A percentile compares a stretch with the other conserved stretches of the same genome.
Conservation (phyloP, 2,888 invertebrate genomes). For the Platycnemis pennipes region DNA sequence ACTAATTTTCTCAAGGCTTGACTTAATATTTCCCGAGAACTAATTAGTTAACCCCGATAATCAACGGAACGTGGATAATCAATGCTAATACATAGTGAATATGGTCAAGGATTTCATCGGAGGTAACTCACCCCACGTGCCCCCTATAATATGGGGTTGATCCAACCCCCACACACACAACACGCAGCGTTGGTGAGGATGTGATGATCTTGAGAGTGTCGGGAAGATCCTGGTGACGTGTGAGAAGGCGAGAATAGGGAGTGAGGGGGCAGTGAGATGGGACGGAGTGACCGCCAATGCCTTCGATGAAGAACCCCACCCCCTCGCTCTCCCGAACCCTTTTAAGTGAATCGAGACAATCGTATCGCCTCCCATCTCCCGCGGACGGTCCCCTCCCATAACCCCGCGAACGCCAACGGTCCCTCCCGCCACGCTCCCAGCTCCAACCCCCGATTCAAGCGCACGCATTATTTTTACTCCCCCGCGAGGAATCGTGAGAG, state of each 20-base stretch:
- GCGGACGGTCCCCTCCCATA: not conserved
- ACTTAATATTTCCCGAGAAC: no score
- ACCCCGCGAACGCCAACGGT: not conserved
- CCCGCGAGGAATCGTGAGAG: slow-evolving; percentile 18
- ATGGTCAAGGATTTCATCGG: no score
- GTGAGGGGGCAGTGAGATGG: not conserved
- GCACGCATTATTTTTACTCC: slow-evolving; percentile 7
- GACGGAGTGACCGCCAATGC: not conserved
- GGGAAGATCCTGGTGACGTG: not conserved
- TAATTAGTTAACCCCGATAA: no score
- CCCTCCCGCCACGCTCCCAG: not conserved
- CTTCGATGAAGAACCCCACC: not conserved
- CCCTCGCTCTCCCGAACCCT: not conserved
- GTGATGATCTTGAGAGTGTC: not conserved
- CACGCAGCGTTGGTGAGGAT: no score
- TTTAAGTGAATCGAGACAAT: slow-evolving; percentile 50
- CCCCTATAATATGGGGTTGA: no score
- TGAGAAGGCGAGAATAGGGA: not conserved
- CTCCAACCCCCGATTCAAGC: not conserved
- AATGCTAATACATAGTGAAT: no score
- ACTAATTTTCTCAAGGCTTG: no score
- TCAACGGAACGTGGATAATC: no score
- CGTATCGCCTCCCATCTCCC: slow-evolving; percentile 8
- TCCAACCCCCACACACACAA: no score
- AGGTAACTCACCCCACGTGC: no score